Base-by-base conservation (phyloP, 2,113 vertebrate genomes). In the Callipepla squamata region DNA sequence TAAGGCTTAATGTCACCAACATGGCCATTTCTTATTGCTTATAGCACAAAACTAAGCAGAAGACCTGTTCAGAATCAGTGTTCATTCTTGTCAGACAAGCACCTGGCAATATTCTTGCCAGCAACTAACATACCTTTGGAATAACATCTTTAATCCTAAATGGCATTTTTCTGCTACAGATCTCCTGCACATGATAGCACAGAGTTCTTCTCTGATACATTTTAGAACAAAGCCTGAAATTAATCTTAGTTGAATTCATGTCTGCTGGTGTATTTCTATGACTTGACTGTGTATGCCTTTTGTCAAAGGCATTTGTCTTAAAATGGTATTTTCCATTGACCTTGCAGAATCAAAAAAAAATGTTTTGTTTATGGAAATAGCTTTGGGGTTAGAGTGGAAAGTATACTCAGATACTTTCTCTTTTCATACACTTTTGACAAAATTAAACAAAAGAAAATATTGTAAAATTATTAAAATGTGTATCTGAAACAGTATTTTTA, bases 251-350 rank as follows among this genome's bases (percentile, higher is more conserved):
- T 67, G 95, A 96, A 34, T 50, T 59, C 88, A 42, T 0, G 0
- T 93, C 92, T 88, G 68, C 61, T 47, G 90, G 93, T 51, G 0
- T 51, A 61, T 85, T 85, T 83, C 88, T 63, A 65, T 0, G 0
- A 59, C 93, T 90, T 92, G 57, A 67, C 63, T 1, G 1, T 92
- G 3, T 67, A 75, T 92, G 85, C 72, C 73, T 94, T 95, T 95
- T 94, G 93, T 90, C 93, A 90, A 96, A 85, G 80, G 9, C 32
- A 63, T 83, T 95, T 94, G 79, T 91, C 76, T 78, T 26, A 59
- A 70, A 84, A 70, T 22, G 34, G 22, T 91, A 34, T 77, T 91
- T 91, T 69, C 63, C 32, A 67, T 47, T 89, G 91, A 80, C 11
- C 23, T 93, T 67, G 32, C 57, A 75, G 85, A 92, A 90, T 40